phyloP scores from a whole-genome alignment of 2,797 vertebrate species.

The Galago senegalensis region DNA sequence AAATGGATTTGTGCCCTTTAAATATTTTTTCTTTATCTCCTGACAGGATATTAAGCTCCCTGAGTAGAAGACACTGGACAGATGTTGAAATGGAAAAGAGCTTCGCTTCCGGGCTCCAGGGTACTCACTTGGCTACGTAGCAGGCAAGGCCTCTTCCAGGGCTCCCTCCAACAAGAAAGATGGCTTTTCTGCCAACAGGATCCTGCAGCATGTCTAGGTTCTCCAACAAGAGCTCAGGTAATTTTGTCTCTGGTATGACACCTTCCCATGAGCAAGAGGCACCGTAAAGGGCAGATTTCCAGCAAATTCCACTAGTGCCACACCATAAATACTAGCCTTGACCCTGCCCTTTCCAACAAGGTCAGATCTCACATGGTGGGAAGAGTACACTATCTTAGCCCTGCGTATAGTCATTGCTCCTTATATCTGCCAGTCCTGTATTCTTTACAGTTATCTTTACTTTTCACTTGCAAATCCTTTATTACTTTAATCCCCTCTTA shows the following conservation, averaged over 20 bases:
- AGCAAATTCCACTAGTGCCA: not conserved
- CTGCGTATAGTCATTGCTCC: not conserved
- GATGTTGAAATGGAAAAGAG: not conserved
- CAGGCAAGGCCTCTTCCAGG: not conserved
- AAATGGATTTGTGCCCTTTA: not conserved
- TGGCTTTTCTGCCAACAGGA: not conserved
- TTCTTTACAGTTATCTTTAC: not conserved
- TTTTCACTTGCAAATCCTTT: conserved; percentile 10
- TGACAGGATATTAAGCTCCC: not conserved
- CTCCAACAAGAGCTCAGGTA: not conserved
- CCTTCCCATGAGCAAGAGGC: not conserved
- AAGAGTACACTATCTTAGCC: not conserved
- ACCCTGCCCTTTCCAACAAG: not conserved
- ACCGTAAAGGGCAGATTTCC: not conserved
- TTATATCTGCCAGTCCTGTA: not conserved
- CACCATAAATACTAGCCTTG: not conserved
- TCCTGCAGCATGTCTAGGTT: not conserved
- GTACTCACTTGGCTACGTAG: not conserved
- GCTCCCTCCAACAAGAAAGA: not conserved
- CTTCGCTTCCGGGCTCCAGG: not conserved
- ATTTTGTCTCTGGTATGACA: not conserved
- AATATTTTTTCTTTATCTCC: not conserved
- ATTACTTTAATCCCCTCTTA: not conserved
- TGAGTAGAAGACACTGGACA: not conserved
- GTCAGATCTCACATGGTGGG: not conserved